These are phyloP conservation scores for Pentalonia nigronervosa DNA, from an alignment of 1,140 invertebrate species.

Conservation along the genomic window DNA sequence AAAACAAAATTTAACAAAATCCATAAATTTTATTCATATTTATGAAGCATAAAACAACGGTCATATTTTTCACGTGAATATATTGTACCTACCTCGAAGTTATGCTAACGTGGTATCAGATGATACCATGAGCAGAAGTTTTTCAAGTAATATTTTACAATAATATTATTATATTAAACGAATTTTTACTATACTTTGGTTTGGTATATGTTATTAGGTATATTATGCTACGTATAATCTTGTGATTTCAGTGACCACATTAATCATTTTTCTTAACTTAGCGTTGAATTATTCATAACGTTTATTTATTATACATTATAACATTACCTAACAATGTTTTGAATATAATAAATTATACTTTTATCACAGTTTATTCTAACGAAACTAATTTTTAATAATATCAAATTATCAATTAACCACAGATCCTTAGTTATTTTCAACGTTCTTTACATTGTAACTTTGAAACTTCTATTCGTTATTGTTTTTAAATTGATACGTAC, in stretches of 20 bases:
- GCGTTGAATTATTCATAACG: background rate
- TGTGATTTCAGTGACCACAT: background rate
- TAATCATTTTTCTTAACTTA: background rate
- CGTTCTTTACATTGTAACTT: background rate
- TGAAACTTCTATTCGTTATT: background rate
- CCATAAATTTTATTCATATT: background rate
- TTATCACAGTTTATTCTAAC: background rate
- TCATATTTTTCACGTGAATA: background rate
- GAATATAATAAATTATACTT: background rate
- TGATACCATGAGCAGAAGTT: background rate
- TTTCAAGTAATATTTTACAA: too few relatives aligned
- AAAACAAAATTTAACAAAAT: too few relatives aligned
- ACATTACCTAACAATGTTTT: background rate
- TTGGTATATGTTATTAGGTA: background rate
- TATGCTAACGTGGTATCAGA: background rate
- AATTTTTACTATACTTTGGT: background rate
- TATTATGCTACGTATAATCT: background rate
- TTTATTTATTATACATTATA: background rate
- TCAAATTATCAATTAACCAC: background rate
- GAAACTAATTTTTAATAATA: background rate
- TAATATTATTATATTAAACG: background rate
- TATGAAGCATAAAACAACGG: background rate
- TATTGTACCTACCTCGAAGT: background rate
- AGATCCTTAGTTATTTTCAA: background rate
- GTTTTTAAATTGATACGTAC: background rate